Conservation (phyloP, 2,888 invertebrate species). For the Notodonta dromedarius region DNA sequence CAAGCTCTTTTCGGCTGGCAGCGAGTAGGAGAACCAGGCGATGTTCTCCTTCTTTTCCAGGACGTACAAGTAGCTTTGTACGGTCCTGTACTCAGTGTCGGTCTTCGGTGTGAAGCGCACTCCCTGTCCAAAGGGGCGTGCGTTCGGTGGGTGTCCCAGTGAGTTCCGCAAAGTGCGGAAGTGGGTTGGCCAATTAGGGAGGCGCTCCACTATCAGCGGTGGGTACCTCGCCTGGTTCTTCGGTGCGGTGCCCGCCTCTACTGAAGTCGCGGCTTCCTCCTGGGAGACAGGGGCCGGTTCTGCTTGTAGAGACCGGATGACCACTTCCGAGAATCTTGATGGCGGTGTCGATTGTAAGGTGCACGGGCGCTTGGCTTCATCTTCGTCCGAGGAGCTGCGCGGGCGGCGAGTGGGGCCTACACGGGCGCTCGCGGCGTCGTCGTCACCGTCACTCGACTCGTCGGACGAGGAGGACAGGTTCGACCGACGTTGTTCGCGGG, state of each 20-base stretch:
- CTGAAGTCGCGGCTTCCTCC: no score
- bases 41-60: constrained; percentile 10
- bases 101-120: constrained; percentile 23
- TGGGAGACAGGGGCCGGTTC: no score
- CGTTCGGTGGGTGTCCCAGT: constrained; percentile 18
- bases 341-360: no score
- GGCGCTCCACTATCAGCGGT: constrained; percentile 25
- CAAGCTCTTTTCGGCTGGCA: background rate
- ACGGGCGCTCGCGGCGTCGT: no score
- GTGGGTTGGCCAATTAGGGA: constrained; percentile 27
- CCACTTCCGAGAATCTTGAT: no score
- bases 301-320: no score
- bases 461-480: no score
- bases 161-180: constrained; percentile 6
- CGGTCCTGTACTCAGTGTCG: constrained; percentile 19
- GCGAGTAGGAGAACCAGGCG: background rate
- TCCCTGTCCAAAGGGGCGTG: constrained; percentile 22
- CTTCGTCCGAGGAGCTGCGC: no score
- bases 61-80: constrained; percentile 24
- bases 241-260: background rate
- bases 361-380: no score
- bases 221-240: constrained; percentile 13
- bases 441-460: no score
- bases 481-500: no score
- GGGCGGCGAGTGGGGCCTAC: no score